Conservation (phyloP, 2,113 vertebrate species). For the Ceuthmochares aereus region DNA sequence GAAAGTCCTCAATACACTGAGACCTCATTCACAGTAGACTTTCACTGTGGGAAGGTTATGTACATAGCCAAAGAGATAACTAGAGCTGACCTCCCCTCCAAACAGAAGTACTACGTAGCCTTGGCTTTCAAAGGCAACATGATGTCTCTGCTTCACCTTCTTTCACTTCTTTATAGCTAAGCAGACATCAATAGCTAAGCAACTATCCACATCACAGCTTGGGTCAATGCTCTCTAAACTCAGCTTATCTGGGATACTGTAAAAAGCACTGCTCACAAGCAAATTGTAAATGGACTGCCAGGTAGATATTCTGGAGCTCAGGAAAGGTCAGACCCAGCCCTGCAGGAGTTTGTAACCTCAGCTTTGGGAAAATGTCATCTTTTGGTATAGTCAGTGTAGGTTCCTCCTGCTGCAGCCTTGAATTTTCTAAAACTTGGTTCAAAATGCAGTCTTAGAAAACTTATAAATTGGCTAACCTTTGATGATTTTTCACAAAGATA, state of each 20-base stretch:
- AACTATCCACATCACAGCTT: neutral
- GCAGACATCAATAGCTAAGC: neutral
- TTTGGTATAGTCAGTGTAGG: neutral
- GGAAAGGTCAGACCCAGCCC: neutral
- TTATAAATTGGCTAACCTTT: neutral
- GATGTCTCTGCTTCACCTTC: neutral
- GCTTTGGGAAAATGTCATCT: neutral
- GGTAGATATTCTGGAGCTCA: neutral
- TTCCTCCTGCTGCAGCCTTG: neutral
- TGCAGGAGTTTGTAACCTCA: neutral
- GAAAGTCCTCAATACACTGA: neutral
- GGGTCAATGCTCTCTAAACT: neutral
- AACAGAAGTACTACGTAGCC: neutral
- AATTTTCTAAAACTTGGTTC: neutral
- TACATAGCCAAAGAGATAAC: neutral
- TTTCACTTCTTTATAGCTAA: neutral
- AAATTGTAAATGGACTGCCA: rapidly evolving
- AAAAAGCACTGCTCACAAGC: neutral
- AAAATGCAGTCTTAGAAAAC: neutral
- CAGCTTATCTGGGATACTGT: neutral
- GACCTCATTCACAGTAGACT: neutral
- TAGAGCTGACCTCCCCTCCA: neutral
- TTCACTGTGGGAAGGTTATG: neutral
- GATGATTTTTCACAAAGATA: neutral
- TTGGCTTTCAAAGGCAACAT: neutral